phyloP scores from a whole-genome alignment of 53 echinoderm and acorn worm genomes.

The Echinometra lucunter region DNA sequence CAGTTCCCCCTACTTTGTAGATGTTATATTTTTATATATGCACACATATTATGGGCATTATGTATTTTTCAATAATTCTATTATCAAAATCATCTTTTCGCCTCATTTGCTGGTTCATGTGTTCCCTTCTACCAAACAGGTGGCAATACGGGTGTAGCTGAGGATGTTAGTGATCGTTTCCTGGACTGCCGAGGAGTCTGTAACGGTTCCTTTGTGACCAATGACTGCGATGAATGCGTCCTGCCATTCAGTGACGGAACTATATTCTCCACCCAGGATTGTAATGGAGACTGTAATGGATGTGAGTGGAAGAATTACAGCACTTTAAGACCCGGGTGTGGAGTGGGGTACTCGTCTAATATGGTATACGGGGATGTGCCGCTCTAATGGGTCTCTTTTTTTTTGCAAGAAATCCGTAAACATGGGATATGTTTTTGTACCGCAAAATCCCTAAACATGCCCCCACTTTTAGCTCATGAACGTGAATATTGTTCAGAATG shows the following conservation, averaged over 20 bases:
- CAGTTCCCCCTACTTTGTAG: no score
- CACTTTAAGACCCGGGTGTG: no score
- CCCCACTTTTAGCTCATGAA: no score
- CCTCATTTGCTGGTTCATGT: background rate
- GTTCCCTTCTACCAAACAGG: slow-evolving; percentile 34
- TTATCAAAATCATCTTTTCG: background rate
- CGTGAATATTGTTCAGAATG: no score
- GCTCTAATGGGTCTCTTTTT: no score
- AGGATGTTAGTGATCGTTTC: slow-evolving; percentile 50
- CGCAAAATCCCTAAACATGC: no score
- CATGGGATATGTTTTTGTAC: no score
- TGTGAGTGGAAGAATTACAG: background rate
- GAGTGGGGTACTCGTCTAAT: no score
- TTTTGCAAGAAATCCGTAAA: no score
- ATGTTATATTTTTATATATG: no score
- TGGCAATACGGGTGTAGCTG: slow-evolving; percentile 67
- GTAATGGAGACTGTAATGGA: slow-evolving; percentile 68
- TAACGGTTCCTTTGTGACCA: slow-evolving; percentile 66
- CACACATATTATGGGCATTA: no score
- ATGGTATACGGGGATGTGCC: no score
- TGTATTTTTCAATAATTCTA: background rate
- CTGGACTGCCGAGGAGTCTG: slow-evolving; percentile 79
- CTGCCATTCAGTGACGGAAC: slow-evolving; percentile 32
- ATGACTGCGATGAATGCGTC: slow-evolving; percentile 66
- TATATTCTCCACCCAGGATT: slow-evolving; percentile 44